Conservation (phyloP, 1,140 invertebrate genomes). For the Drosophila repletoides region DNA sequence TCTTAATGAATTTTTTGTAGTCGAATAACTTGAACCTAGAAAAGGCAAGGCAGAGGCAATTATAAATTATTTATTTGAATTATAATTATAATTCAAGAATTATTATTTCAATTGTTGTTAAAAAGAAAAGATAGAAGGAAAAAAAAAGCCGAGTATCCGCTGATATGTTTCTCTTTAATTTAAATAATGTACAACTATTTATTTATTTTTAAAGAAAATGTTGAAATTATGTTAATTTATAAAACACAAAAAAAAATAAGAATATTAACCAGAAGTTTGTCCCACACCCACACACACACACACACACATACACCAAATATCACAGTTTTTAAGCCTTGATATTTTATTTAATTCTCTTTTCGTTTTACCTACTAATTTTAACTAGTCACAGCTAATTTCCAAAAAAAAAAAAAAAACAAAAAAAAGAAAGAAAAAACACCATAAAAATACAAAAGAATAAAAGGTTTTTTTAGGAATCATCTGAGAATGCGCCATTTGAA, state of each 20-base stretch:
- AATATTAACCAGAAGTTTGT: conserved; percentile 64
- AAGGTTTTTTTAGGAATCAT: background rate
- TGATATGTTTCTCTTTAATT: conserved; percentile 45
- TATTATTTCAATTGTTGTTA: conserved; percentile 27
- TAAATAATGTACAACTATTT: conserved; percentile 76
- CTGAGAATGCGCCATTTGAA: conserved; percentile 25
- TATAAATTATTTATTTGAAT: conserved; percentile 39
- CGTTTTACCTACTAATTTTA: conserved; percentile 79
- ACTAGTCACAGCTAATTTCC: conserved; percentile 81
- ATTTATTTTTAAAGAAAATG: conserved; percentile 79
- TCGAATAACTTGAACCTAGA: conserved; percentile 47
- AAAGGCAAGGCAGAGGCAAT: conserved; percentile 32
- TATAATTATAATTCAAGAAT: conserved; percentile 11
- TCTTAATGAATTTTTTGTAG: conserved; percentile 71
- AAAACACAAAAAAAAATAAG: conserved; percentile 30
- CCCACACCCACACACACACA: conserved; percentile 34
- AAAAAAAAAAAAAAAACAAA: conserved; percentile 42
- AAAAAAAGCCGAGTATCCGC: conserved; percentile 29
- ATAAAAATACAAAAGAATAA: conserved; percentile 10
- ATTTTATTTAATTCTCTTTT: conserved; percentile 51
- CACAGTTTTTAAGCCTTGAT: conserved; percentile 36
- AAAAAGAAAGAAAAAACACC: conserved; percentile 41
- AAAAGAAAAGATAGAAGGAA: conserved; percentile 14
- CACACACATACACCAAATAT: conserved; percentile 46
- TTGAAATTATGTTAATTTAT: conserved; percentile 78